phyloP scores from a whole-genome alignment of 2,797 vertebrate genomes.

The Mionectes olivaceus region DNA sequence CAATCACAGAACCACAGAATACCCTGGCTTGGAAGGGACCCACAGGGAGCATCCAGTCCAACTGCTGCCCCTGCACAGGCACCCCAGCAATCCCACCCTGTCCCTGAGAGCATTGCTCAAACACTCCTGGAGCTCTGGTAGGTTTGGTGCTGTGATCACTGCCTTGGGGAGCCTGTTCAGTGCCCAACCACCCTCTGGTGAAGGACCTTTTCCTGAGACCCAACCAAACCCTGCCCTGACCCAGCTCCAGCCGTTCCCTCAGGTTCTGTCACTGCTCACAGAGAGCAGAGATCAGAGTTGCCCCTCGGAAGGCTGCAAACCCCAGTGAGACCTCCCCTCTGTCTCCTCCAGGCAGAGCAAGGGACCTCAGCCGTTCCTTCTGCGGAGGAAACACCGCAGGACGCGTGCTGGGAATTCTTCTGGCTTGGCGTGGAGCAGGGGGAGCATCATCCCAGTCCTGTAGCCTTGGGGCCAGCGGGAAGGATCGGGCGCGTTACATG shows the following conservation, averaged over 20 bases:
- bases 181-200: neutral
- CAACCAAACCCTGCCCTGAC: neutral
- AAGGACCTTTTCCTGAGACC: neutral
- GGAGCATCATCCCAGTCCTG: neutral
- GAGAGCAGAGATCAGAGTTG: neutral
- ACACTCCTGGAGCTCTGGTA: neutral
- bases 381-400: fast-evolving
- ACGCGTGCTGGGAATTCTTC: fast-evolving
- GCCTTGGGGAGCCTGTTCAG: neutral
- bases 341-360: neutral
- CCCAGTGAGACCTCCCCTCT: fast-evolving
- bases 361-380: fast-evolving
- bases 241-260: neutral
- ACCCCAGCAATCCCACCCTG: neutral
- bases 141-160: fast-evolving
- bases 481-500: neutral
- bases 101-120: fast-evolving
- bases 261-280: neutral
- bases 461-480: neutral
- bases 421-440: neutral
- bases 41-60: neutral
- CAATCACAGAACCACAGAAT: fast-evolving
- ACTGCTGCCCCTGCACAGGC: fast-evolving
- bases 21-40: neutral
- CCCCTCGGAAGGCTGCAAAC: neutral